A percentile compares a stretch with the other conserved stretches of the same genome.
Evolutionary conservation across 2,888 invertebrate species (phyloP).

Genomic region (Pammene fasciana): DNA sequence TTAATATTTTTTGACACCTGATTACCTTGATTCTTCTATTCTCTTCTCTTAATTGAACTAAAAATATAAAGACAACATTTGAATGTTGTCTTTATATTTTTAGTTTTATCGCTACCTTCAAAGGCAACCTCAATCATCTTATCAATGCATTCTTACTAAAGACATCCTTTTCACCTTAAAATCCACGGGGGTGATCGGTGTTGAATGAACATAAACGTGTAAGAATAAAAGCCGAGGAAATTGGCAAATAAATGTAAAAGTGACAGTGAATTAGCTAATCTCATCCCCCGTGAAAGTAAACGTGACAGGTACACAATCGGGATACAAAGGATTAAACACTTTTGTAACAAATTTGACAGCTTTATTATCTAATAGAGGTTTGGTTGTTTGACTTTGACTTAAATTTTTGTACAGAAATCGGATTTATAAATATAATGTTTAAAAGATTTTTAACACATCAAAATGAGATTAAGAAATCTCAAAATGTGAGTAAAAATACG

Average conservation of each 20-base stretch:
- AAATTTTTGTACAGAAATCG: neutral
- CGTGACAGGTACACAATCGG: slow-evolving; percentile 49
- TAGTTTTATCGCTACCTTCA: neutral
- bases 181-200: slow-evolving; percentile 1
- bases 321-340: slow-evolving; percentile 64
- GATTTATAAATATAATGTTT: too few species aligned
- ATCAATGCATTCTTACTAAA: neutral
- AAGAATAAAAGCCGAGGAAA: slow-evolving; percentile 23
- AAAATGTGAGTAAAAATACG: too few species aligned
- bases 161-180: neutral
- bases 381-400: neutral
- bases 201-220: slow-evolving; percentile 13
- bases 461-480: too few species aligned
- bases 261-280: slow-evolving; percentile 34
- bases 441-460: too few species aligned
- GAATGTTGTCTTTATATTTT: too few species aligned
- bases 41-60: too few species aligned
- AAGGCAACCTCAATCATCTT: neutral
- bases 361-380: slow-evolving; percentile 51
- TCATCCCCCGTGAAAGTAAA: slow-evolving; percentile 12
- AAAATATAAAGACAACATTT: too few species aligned
- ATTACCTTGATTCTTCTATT: too few species aligned
- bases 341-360: slow-evolving; percentile 59
- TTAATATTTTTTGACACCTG: too few species aligned
- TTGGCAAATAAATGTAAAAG: slow-evolving; percentile 26